Evolutionary conservation across 1,140 invertebrate species (phyloP).

Genomic region (Drosophila trapezifrons): DNA sequence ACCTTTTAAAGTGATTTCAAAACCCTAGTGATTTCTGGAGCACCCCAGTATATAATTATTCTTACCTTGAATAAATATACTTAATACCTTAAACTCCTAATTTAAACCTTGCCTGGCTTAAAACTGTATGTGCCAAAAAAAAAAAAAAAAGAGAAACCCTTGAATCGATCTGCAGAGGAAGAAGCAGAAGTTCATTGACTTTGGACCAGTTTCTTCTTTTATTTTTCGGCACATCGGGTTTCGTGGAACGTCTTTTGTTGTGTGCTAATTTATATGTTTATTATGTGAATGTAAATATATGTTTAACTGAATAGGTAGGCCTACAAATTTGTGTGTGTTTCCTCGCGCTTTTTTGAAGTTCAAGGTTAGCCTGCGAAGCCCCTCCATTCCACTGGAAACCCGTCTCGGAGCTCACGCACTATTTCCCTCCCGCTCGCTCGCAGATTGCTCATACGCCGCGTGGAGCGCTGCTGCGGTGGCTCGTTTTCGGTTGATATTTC

Average conservation of each 20-base stretch:
- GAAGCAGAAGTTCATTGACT: conserved; percentile 72
- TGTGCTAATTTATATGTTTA: conserved; percentile 51
- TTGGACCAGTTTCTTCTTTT: conserved; percentile 49
- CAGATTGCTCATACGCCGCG: conserved; percentile 65
- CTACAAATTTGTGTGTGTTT: conserved; percentile 46
- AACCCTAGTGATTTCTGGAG: no score
- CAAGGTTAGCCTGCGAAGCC: conserved; percentile 57
- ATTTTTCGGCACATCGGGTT: conserved; percentile 21
- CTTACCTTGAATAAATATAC: no score
- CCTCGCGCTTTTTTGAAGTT: conserved; percentile 72
- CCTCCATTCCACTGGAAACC: conserved; percentile 39
- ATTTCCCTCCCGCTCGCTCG: conserved; percentile 17
- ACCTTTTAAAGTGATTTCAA: no score
- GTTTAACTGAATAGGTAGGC: conserved; percentile 61
- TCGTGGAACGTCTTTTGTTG: conserved; percentile 47
- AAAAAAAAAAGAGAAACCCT: no score
- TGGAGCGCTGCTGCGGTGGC: conserved; percentile 11
- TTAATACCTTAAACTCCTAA: no score
- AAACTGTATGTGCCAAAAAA: conserved; percentile 20
- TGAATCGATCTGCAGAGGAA: conserved; percentile 27
- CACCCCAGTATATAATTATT: not conserved
- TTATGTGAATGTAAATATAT: conserved; percentile 47
- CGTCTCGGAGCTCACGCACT: conserved; percentile 36
- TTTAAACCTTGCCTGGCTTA: no score
- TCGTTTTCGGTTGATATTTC: conserved; percentile 55